Percentiles rank a stretch among this genome's conserved stretches.
phyloP scores from a whole-genome alignment of 1,140 invertebrate genomes.

The Gonatopus flavifemur region DNA sequence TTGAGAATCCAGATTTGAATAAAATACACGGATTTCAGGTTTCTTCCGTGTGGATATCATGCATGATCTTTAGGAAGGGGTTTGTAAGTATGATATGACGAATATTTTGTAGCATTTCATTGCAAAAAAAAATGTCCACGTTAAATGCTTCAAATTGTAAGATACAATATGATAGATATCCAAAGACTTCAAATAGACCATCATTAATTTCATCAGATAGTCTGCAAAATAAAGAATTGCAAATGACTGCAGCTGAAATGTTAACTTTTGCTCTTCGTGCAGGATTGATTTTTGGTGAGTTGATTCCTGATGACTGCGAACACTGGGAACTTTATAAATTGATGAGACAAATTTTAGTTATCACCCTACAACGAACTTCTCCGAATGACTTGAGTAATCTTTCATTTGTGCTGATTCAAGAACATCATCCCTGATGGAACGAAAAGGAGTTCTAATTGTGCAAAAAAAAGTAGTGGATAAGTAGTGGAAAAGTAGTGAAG shows the following conservation, averaged over 20 bases:
- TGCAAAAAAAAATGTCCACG: not conserved
- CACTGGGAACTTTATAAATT: conserved; percentile 30
- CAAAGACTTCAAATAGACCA: not conserved
- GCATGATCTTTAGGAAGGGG: conserved; percentile 13
- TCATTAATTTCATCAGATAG: not conserved
- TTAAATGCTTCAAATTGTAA: not conserved
- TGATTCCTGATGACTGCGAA: conserved; percentile 24
- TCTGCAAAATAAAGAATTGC: conserved; percentile 21
- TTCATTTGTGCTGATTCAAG: no score
- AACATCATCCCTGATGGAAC: no score
- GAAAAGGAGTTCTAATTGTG: no score
- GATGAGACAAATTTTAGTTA: conserved; percentile 20
- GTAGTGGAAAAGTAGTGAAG: no score
- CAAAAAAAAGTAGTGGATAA: no score
- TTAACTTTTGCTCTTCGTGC: conserved; percentile 25
- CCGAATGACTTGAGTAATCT: no score
- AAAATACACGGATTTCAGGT: conserved; percentile 13
- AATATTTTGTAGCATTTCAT: not conserved
- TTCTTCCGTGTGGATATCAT: conserved; percentile 13
- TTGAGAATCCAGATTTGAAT: conserved; percentile 18
- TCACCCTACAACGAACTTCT: not conserved
- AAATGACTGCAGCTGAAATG: conserved; percentile 35
- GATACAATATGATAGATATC: not conserved
- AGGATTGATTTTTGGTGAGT: conserved; percentile 30
- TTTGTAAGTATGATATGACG: not conserved